Percentiles rank a stretch among this genome's conserved stretches.
These are phyloP conservation scores for Neolamprologus devosi DNA, from an alignment of 2,113 vertebrate species.

Conservation along the genomic window DNA sequence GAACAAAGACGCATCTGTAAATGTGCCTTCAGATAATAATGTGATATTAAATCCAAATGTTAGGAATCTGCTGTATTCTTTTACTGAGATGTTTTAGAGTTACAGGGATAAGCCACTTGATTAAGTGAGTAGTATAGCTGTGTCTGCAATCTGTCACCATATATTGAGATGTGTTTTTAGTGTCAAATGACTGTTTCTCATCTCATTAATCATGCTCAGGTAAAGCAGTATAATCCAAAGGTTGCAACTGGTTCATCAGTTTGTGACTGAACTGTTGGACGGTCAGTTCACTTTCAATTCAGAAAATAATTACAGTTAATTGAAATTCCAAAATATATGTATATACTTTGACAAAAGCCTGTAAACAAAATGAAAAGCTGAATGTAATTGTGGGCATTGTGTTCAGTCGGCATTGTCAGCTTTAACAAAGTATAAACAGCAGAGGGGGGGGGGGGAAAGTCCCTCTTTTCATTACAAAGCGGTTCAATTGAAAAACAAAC, in stretches of 20 bases:
- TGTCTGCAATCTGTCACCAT: conserved; percentile 3
- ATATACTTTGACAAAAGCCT: background rate
- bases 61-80: background rate
- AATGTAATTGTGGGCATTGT: background rate
- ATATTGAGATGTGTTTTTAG: background rate
- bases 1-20: background rate
- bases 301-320: background rate
- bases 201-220: background rate
- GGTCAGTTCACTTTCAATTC: background rate
- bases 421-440: background rate
- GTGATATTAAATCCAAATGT: background rate
- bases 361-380: background rate
- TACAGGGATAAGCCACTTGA: conserved; percentile 24
- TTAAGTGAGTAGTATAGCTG: background rate
- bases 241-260: background rate
- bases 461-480: background rate
- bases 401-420: background rate
- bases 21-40: conserved; percentile 8
- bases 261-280: background rate
- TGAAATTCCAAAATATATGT: background rate
- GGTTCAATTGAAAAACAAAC: background rate
- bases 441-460: background rate
- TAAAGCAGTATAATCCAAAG: background rate
- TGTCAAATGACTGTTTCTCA: background rate
- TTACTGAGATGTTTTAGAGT: background rate